Evolutionary conservation across 2,888 invertebrate genomes (phyloP).

Genomic region (Syrphus vitripennis): DNA sequence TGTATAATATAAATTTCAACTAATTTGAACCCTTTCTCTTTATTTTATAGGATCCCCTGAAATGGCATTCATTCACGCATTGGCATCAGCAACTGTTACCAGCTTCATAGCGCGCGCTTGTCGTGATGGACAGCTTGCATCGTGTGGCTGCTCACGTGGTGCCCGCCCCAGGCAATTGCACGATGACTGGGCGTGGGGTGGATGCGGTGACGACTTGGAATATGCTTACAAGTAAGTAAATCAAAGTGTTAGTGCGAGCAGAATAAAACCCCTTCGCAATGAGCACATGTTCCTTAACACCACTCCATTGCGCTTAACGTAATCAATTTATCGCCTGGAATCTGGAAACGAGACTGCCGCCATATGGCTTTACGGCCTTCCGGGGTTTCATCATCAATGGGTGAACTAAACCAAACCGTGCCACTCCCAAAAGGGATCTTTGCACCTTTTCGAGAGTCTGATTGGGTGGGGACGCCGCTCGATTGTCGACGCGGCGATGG

Average conservation of each 20-base stretch:
- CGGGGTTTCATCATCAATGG: constrained; percentile 32
- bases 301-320: constrained; percentile 28
- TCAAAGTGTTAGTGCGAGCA: constrained; percentile 3
- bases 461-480: constrained; percentile 8
- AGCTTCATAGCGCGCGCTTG: constrained; percentile 94
- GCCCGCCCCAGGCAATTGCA: constrained; percentile 91
- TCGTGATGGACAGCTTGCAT: constrained; percentile 93
- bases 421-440: constrained; percentile 60
- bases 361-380: constrained; percentile 63
- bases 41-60: constrained; percentile 88
- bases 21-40: constrained; percentile 20
- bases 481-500: too few species aligned
- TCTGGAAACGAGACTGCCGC: constrained; percentile 48
- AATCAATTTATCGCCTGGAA: constrained; percentile 66
- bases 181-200: constrained; percentile 98
- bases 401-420: neutral
- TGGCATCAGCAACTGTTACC: constrained; percentile 94
- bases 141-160: constrained; percentile 94
- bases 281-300: constrained; percentile 28
- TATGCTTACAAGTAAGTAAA: constrained; percentile 94
- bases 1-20: neutral
- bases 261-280: constrained; percentile 31
- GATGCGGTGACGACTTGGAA: constrained; percentile 98
- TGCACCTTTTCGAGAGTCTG: constrained; percentile 59
- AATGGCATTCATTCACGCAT: constrained; percentile 95